A percentile compares a stretch with the other conserved stretches of the same genome.
phyloP scores from a whole-genome alignment of 2,113 vertebrate species.

The Melanocharis versteri region DNA sequence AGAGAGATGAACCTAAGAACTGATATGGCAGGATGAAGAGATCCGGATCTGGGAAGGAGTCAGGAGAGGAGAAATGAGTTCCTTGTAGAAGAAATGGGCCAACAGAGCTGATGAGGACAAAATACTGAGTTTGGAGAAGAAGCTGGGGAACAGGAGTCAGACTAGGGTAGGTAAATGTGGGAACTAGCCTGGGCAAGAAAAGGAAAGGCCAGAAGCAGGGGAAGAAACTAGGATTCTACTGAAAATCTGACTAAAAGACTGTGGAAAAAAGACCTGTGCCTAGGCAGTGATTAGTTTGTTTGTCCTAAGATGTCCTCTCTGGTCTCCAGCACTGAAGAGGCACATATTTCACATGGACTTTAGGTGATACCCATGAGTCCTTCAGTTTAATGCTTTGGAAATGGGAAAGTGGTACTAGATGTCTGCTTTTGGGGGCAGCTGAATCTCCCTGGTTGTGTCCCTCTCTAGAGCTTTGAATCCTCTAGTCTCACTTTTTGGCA shows the following conservation, averaged over 20 bases:
- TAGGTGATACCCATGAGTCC: neutral
- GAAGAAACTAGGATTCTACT: neutral
- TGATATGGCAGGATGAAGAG: neutral
- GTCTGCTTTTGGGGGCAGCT: rapidly evolving
- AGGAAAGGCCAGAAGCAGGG: neutral
- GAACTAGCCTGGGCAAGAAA: neutral
- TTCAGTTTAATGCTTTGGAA: neutral
- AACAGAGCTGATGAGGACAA: neutral
- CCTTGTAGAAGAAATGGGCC: neutral
- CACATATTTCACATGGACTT: neutral
- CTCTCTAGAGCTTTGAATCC: neutral
- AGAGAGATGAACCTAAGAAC: neutral
- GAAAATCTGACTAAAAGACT: neutral
- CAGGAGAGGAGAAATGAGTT: neutral
- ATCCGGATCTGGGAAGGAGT: neutral
- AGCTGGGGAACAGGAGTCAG: neutral
- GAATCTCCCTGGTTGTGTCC: neutral
- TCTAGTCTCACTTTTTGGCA: neutral
- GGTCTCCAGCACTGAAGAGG: neutral
- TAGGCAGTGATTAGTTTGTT: neutral
- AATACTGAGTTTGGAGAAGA: neutral
- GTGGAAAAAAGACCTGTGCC: neutral
- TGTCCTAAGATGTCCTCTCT: neutral
- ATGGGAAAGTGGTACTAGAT: neutral
- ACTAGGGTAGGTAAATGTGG: neutral